Conservation (phyloP, 1,140 invertebrate species). For the Drosophila neocordata region DNA sequence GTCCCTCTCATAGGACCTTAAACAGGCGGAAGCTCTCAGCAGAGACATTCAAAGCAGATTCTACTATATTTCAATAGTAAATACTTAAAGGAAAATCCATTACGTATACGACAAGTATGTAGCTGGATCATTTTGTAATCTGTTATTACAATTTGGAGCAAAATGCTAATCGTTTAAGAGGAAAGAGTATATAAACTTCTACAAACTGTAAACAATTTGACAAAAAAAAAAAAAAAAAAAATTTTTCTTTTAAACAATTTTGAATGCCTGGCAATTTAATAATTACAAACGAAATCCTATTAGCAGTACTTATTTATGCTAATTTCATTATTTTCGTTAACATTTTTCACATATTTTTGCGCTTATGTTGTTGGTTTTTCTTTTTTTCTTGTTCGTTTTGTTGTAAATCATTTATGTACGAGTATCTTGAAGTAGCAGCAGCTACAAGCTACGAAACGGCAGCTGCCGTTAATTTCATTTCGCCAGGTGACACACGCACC, state of each 20-base stretch:
- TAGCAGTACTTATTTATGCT: constrained; percentile 71
- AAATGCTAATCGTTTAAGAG: too few relatives aligned
- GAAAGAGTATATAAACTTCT: neutral
- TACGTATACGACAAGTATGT: too few relatives aligned
- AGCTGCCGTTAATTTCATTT: constrained; percentile 76
- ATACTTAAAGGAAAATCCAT: too few relatives aligned
- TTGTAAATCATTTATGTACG: neutral
- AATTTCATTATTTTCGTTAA: constrained; percentile 71
- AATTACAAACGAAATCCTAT: constrained; percentile 78
- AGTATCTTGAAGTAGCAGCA: constrained; percentile 8
- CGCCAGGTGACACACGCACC: constrained; percentile 41
- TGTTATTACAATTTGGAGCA: too few relatives aligned
- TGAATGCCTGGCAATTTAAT: constrained; percentile 60
- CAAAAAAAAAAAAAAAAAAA: constrained; percentile 24
- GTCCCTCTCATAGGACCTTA: too few relatives aligned
- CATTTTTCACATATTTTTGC: constrained; percentile 47
- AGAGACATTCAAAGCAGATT: too few relatives aligned
- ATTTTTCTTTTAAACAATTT: constrained; percentile 31
- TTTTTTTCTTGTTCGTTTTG: neutral
- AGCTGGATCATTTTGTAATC: too few relatives aligned
- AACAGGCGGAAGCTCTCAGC: too few relatives aligned
- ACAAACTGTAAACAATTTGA: neutral
- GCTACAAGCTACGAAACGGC: neutral
- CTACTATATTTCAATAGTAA: too few relatives aligned
- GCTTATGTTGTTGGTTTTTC: constrained; percentile 63